Percentiles rank a stretch among this genome's conserved stretches.
Conservation (phyloP, 2,113 vertebrate genomes). For the Holacanthus passer region DNA sequence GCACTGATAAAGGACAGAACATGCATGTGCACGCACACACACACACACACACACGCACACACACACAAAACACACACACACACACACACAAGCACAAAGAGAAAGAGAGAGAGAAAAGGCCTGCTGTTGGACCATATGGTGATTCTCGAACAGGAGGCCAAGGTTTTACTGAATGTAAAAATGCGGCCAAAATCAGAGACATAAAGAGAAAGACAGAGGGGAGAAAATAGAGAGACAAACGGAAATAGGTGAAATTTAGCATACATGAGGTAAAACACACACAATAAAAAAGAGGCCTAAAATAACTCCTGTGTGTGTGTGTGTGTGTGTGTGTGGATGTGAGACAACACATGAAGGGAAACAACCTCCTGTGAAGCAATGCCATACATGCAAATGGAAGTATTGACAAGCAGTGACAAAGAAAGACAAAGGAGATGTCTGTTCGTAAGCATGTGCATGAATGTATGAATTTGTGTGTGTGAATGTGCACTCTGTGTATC, state of each 20-base stretch:
- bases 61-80: too few species aligned
- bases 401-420: not conserved
- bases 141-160: conserved; percentile 60
- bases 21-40: conserved; percentile 14
- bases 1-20: conserved; percentile 78
- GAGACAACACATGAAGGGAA: not conserved
- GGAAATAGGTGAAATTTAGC: conserved; percentile 42
- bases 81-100: not conserved
- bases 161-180: conserved; percentile 64
- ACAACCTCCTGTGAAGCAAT: not conserved
- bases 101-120: conserved; percentile 58
- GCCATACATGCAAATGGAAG: not conserved
- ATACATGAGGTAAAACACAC: conserved; percentile 27
- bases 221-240: conserved; percentile 2
- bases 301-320: conserved; percentile 25
- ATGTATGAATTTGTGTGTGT: not conserved
- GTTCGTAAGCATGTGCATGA: not conserved
- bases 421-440: conserved; percentile 3
- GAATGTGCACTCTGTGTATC: not conserved
- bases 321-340: too few species aligned
- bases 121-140: conserved; percentile 81
- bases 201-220: conserved; percentile 44
- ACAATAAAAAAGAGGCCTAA: not conserved
- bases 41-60: not conserved
- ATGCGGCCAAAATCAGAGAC: conserved; percentile 54